phyloP scores from a whole-genome alignment of 2,888 invertebrate genomes.

The Corbicula japonica region DNA sequence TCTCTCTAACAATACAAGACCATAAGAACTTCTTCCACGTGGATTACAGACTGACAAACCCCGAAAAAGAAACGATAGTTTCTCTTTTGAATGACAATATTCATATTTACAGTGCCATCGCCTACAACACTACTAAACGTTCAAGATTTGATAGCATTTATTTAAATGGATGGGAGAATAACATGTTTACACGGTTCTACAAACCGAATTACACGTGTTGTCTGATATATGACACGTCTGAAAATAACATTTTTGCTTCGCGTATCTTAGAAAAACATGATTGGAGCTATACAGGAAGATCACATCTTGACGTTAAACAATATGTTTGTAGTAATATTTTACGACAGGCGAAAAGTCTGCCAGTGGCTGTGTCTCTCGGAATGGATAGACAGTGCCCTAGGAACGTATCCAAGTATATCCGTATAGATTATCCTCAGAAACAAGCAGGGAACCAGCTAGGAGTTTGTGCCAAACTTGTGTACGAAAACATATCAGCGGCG shows the following conservation, averaged over 20 bases:
- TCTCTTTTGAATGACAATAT: conserved; percentile 14
- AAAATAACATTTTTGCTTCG: not conserved
- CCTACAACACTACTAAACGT: conserved; percentile 15
- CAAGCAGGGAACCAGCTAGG: conserved; percentile 1
- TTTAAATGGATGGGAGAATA: conserved; percentile 41
- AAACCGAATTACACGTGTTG: conserved; percentile 23
- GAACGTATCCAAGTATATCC: conserved; percentile 11
- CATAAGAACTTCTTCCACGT: conserved; percentile 6
- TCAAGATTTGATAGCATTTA: conserved; percentile 11
- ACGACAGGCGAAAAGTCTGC: not conserved
- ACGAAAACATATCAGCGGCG: conserved; percentile 21
- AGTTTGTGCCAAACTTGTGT: conserved; percentile 42
- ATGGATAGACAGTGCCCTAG: conserved; percentile 26
- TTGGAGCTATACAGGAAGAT: conserved; percentile 30
- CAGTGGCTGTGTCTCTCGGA: conserved; percentile 33
- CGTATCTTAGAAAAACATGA: conserved; percentile 2
- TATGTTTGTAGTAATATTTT: conserved; percentile 32
- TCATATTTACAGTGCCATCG: conserved; percentile 41
- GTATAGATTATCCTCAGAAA: conserved; percentile 21
- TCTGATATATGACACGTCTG: conserved; percentile 4
- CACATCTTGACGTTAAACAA: conserved; percentile 37
- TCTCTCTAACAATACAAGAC: no score
- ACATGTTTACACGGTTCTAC: not conserved
- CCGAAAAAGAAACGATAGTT: not conserved
- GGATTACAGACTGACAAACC: not conserved